Conservation (phyloP, 2,113 vertebrate species). For the Danionella cerebrum region DNA sequence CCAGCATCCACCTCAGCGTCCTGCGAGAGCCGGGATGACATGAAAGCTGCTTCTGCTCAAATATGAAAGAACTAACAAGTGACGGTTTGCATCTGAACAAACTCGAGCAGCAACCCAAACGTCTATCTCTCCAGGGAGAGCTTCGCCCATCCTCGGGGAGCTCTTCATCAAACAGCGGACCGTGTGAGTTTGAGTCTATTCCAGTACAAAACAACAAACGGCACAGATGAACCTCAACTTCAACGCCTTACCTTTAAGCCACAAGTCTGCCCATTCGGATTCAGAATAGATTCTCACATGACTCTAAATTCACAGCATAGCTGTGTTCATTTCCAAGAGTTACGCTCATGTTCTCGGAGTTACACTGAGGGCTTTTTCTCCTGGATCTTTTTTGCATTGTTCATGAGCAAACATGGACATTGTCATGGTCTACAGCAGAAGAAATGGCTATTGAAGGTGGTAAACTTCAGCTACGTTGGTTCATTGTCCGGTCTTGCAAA, state of each 20-base stretch:
- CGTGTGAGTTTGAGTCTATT: background rate
- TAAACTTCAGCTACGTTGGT: too few relatives aligned
- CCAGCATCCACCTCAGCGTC: background rate
- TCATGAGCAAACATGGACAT: too few relatives aligned
- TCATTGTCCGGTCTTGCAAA: too few relatives aligned
- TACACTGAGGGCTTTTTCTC: too few relatives aligned
- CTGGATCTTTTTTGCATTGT: too few relatives aligned
- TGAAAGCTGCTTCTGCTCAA: background rate
- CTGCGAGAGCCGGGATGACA: slow-evolving; percentile 3
- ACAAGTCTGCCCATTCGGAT: background rate
- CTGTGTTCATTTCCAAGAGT: too few relatives aligned
- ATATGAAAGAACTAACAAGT: background rate
- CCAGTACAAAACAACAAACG: background rate
- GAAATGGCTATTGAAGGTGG: too few relatives aligned
- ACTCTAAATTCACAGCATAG: too few relatives aligned
- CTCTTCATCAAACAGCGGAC: background rate
- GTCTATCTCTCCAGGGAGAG: background rate
- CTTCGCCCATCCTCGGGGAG: background rate
- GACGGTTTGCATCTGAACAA: slow-evolving; percentile 10
- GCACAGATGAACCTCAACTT: background rate
- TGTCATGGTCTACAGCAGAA: too few relatives aligned
- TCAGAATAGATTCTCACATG: too few relatives aligned
- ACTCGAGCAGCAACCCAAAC: slow-evolving; percentile 1
- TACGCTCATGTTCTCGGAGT: too few relatives aligned
- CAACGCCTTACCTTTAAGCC: background rate